Evolutionary conservation across 2,888 invertebrate species (phyloP), one percentile per base, ranked within the genome.

Genomic region (Orchesella flavescens): DNA sequence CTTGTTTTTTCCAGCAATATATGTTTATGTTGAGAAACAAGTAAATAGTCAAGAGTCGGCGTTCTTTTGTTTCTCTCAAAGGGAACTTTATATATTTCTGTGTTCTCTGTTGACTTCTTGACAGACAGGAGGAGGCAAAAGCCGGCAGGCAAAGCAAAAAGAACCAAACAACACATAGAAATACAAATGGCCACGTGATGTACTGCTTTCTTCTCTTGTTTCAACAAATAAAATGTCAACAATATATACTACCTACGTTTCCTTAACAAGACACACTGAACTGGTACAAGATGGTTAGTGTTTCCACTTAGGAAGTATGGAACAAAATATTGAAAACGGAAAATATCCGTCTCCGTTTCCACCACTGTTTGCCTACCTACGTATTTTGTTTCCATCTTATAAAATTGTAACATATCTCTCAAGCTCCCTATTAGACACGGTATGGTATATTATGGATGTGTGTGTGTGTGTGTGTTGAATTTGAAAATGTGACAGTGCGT

Each of bases 91-190:
- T 80, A 21, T 83, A 44, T 74, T 57, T 59, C 2, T 57, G 12
- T 72, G 68, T 68, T 63, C 84, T 84, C 61, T 65, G 69, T 79
- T 84, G 84, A 84, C 84, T 84, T 84, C 71, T 84, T 84, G 78
- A 79, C 79, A 84, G 84, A 84, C 84, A 84, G 46, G 65, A 84
- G 46, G 65, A 59, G 68, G 57, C 21, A 75, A 83, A 84, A 84
- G 84, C 84, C 84, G 84, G 61, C 61, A 84, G 78, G 74, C 75
- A 59, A 71, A 75, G 68, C n/a, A n/a, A n/a, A n/a, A n/a, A n/a
- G n/a, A n/a, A n/a, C n/a, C n/a, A n/a, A n/a, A 78, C 66, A 83
- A 83, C 73, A 61, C 59, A 59, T 69, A 21, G 34, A 43, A 63
- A 34, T 23, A 63, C 44, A 73, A 71, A 65, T 65, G n/a, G 59